phyloP scores from a whole-genome alignment of 2,888 invertebrate species.

The Sarcophaga subvicina region DNA sequence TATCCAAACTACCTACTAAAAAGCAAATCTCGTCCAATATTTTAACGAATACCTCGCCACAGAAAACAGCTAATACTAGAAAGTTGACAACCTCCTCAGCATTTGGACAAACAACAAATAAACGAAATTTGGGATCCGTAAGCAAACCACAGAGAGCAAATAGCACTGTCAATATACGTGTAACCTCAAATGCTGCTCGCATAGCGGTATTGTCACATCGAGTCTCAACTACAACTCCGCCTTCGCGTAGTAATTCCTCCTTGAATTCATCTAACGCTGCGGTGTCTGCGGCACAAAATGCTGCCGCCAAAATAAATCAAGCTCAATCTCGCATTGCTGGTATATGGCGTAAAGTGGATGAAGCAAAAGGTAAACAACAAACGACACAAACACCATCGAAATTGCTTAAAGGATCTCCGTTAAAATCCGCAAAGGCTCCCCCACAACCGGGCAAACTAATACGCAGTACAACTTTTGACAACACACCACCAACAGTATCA shows the following conservation, averaged over 20 bases:
- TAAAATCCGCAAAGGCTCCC: slow-evolving; percentile 72
- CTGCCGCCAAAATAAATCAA: slow-evolving; percentile 77
- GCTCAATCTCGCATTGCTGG: slow-evolving; percentile 81
- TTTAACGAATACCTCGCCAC: slow-evolving; percentile 73
- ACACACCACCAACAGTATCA: slow-evolving; percentile 71
- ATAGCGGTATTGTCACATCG: slow-evolving; percentile 74
- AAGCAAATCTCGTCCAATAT: slow-evolving; percentile 28
- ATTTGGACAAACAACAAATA: slow-evolving; percentile 35
- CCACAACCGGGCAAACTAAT: slow-evolving; percentile 72
- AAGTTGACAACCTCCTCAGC: slow-evolving; percentile 64
- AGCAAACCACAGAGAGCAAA: slow-evolving; percentile 79
- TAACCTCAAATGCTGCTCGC: slow-evolving; percentile 76
- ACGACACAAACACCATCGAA: slow-evolving; percentile 28
- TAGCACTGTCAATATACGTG: slow-evolving; percentile 78
- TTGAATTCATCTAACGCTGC: slow-evolving; percentile 73
- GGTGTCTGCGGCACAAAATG: slow-evolving; percentile 65
- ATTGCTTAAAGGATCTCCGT: slow-evolving; percentile 48
- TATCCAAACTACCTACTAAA: slow-evolving; percentile 80
- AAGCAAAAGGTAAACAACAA: slow-evolving; percentile 74
- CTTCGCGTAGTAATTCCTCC: slow-evolving; percentile 81
- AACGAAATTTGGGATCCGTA: slow-evolving; percentile 68
- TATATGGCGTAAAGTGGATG: slow-evolving; percentile 81
- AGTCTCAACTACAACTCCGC: slow-evolving; percentile 79
- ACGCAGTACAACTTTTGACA: slow-evolving; percentile 81
- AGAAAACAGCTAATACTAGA: slow-evolving; percentile 67